Percentiles rank a stretch among this genome's conserved stretches.
Evolutionary conservation across 2,797 vertebrate genomes (phyloP).

Genomic region (Margarornis squamiger): DNA sequence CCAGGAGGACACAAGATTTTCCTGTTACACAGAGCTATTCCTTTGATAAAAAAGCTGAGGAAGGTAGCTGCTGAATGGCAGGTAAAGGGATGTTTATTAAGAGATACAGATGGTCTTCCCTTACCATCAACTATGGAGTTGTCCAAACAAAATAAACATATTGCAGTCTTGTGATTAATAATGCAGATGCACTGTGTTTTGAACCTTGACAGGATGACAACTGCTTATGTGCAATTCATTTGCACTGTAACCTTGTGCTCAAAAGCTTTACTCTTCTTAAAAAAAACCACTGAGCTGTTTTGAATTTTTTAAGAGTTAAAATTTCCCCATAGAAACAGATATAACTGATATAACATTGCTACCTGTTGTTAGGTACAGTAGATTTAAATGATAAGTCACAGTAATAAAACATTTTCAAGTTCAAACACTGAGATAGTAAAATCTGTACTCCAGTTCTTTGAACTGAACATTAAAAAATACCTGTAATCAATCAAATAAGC

Average conservation of each 20-base stretch:
- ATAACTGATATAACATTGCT: background rate
- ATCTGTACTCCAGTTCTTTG: background rate
- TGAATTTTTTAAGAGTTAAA: background rate
- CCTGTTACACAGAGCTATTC: background rate
- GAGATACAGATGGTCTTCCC: background rate
- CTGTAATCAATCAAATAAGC: background rate
- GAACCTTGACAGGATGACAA: background rate
- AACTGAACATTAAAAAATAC: background rate
- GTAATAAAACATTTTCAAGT: background rate
- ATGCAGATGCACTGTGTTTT: background rate
- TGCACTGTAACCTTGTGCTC: background rate
- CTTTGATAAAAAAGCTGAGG: background rate
- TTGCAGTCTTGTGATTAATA: background rate
- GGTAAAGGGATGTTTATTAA: background rate
- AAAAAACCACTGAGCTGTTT: background rate
- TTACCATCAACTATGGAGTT: background rate
- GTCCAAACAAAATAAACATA: background rate
- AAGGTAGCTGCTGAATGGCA: background rate
- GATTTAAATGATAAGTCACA: background rate
- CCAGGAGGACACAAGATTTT: background rate
- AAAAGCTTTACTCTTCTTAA: background rate
- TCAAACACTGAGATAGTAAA: background rate
- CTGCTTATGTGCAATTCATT: background rate
- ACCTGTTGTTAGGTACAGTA: background rate
- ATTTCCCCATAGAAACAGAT: background rate